Evolutionary conservation across 2,113 vertebrate species (phyloP).

Genomic region (Panurus biarmicus): DNA sequence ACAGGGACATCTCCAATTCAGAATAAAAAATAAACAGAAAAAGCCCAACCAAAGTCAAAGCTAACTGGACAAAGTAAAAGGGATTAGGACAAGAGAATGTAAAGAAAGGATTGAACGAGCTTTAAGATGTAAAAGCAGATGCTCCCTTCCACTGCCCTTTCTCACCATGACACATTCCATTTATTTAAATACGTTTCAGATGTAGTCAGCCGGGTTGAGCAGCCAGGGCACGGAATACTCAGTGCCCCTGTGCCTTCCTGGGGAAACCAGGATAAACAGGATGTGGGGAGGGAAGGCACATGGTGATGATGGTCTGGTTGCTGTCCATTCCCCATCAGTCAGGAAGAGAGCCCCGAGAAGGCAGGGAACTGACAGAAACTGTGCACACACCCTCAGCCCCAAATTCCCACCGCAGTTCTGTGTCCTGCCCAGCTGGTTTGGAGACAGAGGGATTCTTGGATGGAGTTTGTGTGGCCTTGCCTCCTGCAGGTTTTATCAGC

Average conservation of each 20-base stretch:
- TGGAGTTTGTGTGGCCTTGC: rapidly evolving
- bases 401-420: rapidly evolving
- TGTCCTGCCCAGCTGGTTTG: not conserved
- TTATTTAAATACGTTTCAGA: not conserved
- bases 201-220: not conserved
- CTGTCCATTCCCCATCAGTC: rapidly evolving
- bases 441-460: not conserved
- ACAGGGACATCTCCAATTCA: not conserved
- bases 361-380: not conserved
- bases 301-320: rapidly evolving
- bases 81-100: not conserved
- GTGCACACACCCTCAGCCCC: no score
- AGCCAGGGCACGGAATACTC: rapidly evolving
- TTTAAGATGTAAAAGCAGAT: not conserved
- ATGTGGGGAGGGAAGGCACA: not conserved
- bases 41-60: not conserved
- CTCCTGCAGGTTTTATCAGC: not conserved
- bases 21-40: not conserved
- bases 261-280: not conserved
- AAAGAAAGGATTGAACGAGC: not conserved
- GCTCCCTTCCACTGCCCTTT: not conserved
- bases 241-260: not conserved
- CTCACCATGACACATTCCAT: not conserved
- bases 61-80: not conserved
- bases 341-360: rapidly evolving